Base-by-base conservation (phyloP, 2,888 invertebrate genomes). In the Rhamnusium bicolor region DNA sequence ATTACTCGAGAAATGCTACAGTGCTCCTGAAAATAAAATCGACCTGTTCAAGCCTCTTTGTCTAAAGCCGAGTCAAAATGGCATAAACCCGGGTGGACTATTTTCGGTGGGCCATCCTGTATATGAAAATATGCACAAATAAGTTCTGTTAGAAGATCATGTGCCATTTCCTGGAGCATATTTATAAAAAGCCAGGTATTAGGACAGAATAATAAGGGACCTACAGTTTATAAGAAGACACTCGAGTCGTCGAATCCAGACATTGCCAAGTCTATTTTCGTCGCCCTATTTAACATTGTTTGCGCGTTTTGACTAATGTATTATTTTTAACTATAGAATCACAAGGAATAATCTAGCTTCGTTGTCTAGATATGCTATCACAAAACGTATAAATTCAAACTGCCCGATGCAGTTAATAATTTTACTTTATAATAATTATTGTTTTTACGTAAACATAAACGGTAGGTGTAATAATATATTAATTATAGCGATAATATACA, bases 271-370 rank as follows among this genome's bases (percentile, higher is more conserved):
- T 86, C 84, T 86, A 86, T 86, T 86, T 86, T 81, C 69, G 85
- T 85, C 84, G 84, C 79, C 84, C 84, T 83, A 84, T 85, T 86
- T 84, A 84, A 83, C 85, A 85, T 84, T 84, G 85, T 85, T 85
- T 84, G 84, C 81, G 80, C 82, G 79, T 85, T 86, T 85, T 85
- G 82, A 84, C 83, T 83, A 83, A 83, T 81, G 82, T 76, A 82
- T 83, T 85, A 85, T 85, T 85, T 85, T 85, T 85, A 85, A 84
- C 82, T 72, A 68, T 71, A 78, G 58, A 76, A 77, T 72, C 71
- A 75, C 76, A 70, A 66, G 65, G 67, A 62, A 71, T 67, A 62
- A 49, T 65, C 32, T 65, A 65, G 29, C 40, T 53, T 53, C 10
- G 63, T 63, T 49, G 63, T 51, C 63, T 14, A 14, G 21, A 49